Percentiles rank a stretch among this genome's conserved stretches.
phyloP scores from a whole-genome alignment of 1,140 invertebrate genomes.

The Drosophila malerkotliana region DNA sequence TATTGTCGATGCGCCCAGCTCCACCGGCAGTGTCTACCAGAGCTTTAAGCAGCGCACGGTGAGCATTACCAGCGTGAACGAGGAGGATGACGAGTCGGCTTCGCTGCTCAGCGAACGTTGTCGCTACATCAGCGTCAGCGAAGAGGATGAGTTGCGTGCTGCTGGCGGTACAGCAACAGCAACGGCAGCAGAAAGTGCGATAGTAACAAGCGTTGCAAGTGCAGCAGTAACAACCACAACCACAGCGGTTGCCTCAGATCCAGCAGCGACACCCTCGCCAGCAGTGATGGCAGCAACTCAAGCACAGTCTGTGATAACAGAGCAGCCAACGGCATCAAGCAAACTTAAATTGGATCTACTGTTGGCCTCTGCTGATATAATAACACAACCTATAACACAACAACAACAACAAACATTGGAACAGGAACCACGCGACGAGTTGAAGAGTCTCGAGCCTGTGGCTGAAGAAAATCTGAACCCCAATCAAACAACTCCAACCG shows the following conservation, averaged over 20 bases:
- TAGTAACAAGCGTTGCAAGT: constrained; percentile 4
- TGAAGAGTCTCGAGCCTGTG: constrained; percentile 19
- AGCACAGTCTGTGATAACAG: constrained; percentile 84
- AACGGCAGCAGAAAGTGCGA: constrained; percentile 8
- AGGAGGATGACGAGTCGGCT: constrained; percentile 76
- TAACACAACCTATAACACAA: constrained; percentile 64
- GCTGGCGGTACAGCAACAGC: constrained; percentile 25
- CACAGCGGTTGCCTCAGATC: constrained; percentile 1
- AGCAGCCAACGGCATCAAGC: constrained; percentile 81
- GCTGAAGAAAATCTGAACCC: constrained; percentile 17
- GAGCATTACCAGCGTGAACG: constrained; percentile 77
- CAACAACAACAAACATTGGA: constrained; percentile 50
- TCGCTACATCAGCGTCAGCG: constrained; percentile 77
- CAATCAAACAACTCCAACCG: constrained; percentile 18
- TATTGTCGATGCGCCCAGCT: constrained; percentile 43
- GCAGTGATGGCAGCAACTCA: constrained; percentile 54
- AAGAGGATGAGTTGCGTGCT: constrained; percentile 74
- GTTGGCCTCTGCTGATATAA: constrained; percentile 80
- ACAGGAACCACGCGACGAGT: constrained; percentile 22
- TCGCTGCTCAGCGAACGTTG: constrained; percentile 74
- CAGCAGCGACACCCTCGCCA: constrained; percentile 5
- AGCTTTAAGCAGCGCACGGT: constrained; percentile 75
- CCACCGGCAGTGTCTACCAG: constrained; percentile 52
- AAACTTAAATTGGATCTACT: constrained; percentile 78
- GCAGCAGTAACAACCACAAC: constrained; percentile 14